phyloP scores from a whole-genome alignment of 2,113 vertebrate genomes.

The Sapajus apella region DNA sequence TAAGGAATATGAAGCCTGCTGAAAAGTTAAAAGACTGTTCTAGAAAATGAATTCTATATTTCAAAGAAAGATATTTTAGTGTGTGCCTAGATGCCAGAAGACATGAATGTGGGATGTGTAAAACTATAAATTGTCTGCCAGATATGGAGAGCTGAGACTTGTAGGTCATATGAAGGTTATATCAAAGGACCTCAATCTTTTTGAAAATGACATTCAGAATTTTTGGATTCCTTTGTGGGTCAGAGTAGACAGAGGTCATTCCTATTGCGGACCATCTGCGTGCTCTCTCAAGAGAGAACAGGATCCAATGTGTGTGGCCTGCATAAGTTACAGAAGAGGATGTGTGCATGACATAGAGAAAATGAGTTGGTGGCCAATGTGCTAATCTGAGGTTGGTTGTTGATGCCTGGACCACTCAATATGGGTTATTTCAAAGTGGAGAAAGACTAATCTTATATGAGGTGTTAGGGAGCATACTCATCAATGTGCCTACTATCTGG shows the following conservation, averaged over 20 bases:
- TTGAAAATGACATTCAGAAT: background rate
- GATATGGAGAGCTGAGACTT: background rate
- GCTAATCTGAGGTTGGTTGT: background rate
- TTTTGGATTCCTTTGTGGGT: background rate
- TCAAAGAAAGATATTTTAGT: background rate
- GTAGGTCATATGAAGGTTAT: background rate
- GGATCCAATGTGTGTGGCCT: background rate
- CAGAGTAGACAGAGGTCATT: background rate
- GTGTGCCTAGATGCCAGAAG: background rate
- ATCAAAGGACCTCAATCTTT: background rate
- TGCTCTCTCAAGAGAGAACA: background rate
- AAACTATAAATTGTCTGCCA: background rate
- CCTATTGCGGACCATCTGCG: background rate
- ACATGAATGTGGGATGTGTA: background rate
- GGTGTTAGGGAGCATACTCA: background rate
- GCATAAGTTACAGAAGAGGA: background rate
- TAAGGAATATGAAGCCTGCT: background rate
- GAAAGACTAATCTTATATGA: background rate
- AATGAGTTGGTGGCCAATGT: background rate
- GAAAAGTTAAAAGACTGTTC: background rate
- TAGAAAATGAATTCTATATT: background rate
- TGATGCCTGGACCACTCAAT: background rate
- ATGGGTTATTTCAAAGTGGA: background rate
- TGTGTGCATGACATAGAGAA: background rate
- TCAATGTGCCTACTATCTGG: background rate